Evolutionary conservation across 2,113 vertebrate species (phyloP).

Genomic region (Emydura subglobosa): DNA sequence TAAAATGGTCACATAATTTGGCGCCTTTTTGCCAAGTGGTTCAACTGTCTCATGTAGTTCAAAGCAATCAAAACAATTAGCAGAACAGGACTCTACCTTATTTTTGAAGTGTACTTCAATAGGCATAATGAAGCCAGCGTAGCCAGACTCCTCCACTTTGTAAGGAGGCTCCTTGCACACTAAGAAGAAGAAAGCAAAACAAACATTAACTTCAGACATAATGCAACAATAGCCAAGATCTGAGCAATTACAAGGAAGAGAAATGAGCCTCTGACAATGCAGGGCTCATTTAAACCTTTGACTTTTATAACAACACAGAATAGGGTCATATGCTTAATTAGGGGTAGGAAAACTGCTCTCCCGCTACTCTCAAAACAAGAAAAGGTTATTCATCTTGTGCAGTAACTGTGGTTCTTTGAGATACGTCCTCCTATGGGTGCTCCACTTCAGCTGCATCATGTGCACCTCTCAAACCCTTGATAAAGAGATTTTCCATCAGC

Average conservation of each 20-base stretch:
- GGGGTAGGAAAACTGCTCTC: constrained; percentile 24
- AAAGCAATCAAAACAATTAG: constrained; percentile 52
- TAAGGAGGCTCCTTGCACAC: constrained; percentile 99
- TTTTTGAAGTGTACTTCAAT: constrained; percentile 99
- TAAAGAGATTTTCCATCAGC: background rate
- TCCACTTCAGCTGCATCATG: background rate
- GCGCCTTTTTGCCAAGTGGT: constrained; percentile 53
- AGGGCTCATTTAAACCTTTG: background rate
- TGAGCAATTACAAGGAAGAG: constrained; percentile 13
- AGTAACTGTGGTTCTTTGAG: background rate
- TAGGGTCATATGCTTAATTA: constrained; percentile 6
- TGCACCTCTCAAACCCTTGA: background rate
- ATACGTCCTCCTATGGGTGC: background rate
- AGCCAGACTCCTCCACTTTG: constrained; percentile 98
- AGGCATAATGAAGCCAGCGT: constrained; percentile 98
- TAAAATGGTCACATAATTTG: constrained; percentile 61
- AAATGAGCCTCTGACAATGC: background rate
- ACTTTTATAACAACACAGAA: background rate
- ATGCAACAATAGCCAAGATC: background rate
- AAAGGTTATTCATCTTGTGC: constrained; percentile 11
- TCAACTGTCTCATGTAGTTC: constrained; percentile 64
- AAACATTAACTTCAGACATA: background rate
- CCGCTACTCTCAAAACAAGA: constrained; percentile 58
- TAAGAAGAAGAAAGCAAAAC: constrained; percentile 73
- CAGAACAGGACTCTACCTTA: constrained; percentile 84